phyloP scores from a whole-genome alignment of 2,113 vertebrate genomes.

The Xerus inauris region DNA sequence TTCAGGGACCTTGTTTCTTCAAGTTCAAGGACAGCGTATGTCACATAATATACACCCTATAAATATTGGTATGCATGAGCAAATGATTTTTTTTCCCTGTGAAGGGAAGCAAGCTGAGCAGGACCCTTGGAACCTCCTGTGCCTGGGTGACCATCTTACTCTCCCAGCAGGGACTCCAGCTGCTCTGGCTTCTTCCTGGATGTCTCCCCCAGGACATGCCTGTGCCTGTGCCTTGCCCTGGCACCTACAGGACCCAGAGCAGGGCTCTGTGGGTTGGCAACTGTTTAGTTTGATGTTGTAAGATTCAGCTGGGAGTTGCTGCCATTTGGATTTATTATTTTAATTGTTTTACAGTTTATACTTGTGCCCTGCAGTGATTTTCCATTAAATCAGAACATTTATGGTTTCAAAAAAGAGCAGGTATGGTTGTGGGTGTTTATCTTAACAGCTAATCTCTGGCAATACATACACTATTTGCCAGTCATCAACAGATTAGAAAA shows the following conservation, averaged over 20 bases:
- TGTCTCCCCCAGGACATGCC: not conserved
- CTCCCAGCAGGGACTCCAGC: not conserved
- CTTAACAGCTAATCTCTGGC: conserved; percentile 71
- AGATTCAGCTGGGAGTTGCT: conserved; percentile 65
- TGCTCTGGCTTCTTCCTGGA: not conserved
- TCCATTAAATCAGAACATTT: conserved; percentile 73
- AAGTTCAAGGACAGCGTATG: not conserved
- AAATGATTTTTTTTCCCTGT: not conserved
- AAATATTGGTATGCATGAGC: not conserved
- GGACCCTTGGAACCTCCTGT: not conserved
- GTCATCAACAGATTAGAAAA: conserved; percentile 72
- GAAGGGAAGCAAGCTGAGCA: not conserved
- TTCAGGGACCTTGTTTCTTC: not conserved
- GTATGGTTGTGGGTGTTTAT: conserved; percentile 56
- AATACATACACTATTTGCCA: conserved; percentile 49
- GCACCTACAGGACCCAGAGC: conserved; percentile 34
- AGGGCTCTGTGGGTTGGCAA: conserved; percentile 58
- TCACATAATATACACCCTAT: not conserved
- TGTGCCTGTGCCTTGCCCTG: not conserved
- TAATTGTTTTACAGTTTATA: conserved; percentile 80
- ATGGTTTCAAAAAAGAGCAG: conserved; percentile 59
- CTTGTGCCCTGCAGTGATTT: conserved; percentile 77
- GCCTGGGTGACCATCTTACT: not conserved
- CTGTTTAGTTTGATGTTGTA: conserved; percentile 47
- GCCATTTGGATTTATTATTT: conserved; percentile 75